Conservation (phyloP, 2,888 invertebrate species). For the Scaptomyza cyrtandrae region DNA sequence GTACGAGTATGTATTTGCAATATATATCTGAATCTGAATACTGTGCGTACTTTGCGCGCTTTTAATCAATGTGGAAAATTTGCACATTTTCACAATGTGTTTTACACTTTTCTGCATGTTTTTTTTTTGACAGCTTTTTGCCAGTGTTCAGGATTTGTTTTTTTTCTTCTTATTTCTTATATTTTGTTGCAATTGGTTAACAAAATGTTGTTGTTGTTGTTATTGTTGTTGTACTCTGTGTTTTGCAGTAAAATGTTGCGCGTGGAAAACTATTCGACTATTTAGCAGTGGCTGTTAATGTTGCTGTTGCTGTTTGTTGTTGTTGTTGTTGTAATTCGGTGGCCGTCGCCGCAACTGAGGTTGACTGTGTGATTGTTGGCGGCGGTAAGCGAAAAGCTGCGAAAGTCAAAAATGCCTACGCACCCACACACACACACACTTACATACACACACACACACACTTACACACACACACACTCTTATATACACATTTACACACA, state of each 20-base stretch:
- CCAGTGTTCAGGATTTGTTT: too few species aligned
- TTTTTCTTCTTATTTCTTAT: neutral
- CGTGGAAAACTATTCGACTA: conserved; percentile 73
- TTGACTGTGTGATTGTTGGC: conserved; percentile 72
- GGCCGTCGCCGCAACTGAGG: conserved; percentile 64
- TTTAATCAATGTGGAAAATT: conserved; percentile 68
- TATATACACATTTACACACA: conserved; percentile 8
- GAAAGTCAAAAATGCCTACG: conserved; percentile 65
- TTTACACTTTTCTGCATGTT: conserved; percentile 71
- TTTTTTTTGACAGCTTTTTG: conserved; percentile 32
- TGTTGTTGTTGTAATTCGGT: conserved; percentile 38
- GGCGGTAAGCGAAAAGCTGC: conserved; percentile 55
- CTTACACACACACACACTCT: conserved; percentile 10
- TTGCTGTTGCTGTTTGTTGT: conserved; percentile 20
- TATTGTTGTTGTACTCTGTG: conserved; percentile 2
- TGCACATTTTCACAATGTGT: conserved; percentile 75
- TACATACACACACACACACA: conserved; percentile 21
- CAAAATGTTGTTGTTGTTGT: conserved; percentile 14
- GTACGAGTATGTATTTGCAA: neutral
- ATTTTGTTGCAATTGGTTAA: conserved; percentile 5
- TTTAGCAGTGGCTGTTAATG: conserved; percentile 50
- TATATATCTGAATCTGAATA: conserved; percentile 3
- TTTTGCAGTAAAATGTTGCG: conserved; percentile 48
- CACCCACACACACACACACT: conserved; percentile 17
- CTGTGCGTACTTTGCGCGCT: conserved; percentile 41